Evolutionary conservation across 2,888 invertebrate species (phyloP), one percentile per base, ranked within the genome.

Genomic region (Azorinus chamasolen): DNA sequence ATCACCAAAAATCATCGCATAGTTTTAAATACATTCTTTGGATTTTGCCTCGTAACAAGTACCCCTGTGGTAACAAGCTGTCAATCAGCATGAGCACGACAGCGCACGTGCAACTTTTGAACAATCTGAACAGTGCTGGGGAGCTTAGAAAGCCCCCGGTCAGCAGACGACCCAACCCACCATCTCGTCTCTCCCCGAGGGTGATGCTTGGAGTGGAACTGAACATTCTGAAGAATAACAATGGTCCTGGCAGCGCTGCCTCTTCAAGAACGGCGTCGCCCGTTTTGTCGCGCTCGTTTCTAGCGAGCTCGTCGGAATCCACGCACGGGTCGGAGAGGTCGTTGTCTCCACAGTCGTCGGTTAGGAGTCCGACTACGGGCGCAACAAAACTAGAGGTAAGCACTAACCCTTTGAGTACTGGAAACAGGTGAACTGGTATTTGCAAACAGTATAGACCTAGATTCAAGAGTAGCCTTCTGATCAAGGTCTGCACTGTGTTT

Each of bases 131-230:
- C 22, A 59, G 50, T 25, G 27, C 32, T 3, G 37, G 59, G 16
- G 32, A 25, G 16, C n/a, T 10, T 1, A 27, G 16, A 18, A 53
- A 53, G 27, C 53, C 22, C 53, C 16, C n/a, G 18, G 10, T 25
- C 53, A 16, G n/a, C 25, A 3, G 25, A 16, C 10, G 10, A 2
- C 53, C 55, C 25, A 64, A 46, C 20, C 18, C 63, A 5, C 75
- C 79, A 4, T 45, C 53, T n/a, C 70, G 84, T 10, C 79, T 88
- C 27, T 88, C 86, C 8, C 88, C 88, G 16, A 70, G 88, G 37
- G 88, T 87, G 20, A 87, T 84, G 84, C 51, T 83, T 10, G 86
- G 84, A 24, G 84, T 84, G 24, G 83, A 88, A 25, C 75, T 86
- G n/a, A 79, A 83, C 25, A 79, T 86, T 45, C 65, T 81, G 18